Evolutionary conservation across 1,140 invertebrate species (phyloP), one percentile per base, ranked within the genome.

Genomic region (Achatina immaculata): DNA sequence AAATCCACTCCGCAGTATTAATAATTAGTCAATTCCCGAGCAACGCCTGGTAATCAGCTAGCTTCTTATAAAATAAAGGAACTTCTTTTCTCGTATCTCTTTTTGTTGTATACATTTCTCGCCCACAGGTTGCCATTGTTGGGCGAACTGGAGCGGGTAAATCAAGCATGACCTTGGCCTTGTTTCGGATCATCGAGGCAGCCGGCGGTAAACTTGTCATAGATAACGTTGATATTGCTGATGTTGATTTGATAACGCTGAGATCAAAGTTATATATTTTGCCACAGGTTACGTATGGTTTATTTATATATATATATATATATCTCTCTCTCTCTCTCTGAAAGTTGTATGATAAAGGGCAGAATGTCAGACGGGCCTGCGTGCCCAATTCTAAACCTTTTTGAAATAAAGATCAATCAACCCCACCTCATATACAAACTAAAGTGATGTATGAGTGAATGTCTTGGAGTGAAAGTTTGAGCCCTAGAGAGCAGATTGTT

Each of bases 111-210:
- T 65, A 28, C 55, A 14, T 19, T 45, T 58, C 4, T 9, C 42
- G 11, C 40, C 38, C 31, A 1, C 51, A 81, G 79, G 72, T 81
- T 43, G 79, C 69, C 36, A 66, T 81, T 43, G 79, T 81, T 31
- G 79, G 79, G 38, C 58, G 79, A 38, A 81, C 79, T 51, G 79
- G 79, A 71, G 79, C 79, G 66, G 79, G 79, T 66, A 81, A 81
- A 34, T 81, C 79, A 9, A 62, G 69, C 69, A 28, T 81, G 43
- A 48, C 62, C 11, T 14, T 81, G 48, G 31, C 79, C 24, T 45
- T 81, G 48, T 81, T 81, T 45, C 79, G 79, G 1, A 69, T 81
- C 31, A 66, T 74, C 34, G 79, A 81, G 69, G 69, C 69, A 6
- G 69, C 69, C 24, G 71, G 55, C 0, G 79, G 79, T 11, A 28